phyloP scores from a whole-genome alignment of 2,113 vertebrate genomes.

The Apodemus sylvaticus region DNA sequence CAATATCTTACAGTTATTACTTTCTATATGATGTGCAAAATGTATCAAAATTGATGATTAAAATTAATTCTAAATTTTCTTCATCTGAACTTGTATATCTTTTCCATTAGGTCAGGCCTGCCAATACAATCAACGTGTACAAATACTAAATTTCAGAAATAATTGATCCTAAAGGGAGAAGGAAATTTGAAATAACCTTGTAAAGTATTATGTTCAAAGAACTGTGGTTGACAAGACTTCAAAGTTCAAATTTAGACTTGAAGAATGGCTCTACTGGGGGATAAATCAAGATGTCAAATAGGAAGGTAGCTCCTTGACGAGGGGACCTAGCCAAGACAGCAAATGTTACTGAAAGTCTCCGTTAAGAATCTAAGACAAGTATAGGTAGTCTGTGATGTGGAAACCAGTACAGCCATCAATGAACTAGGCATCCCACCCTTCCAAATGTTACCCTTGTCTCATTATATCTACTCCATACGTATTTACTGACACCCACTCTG shows the following conservation, averaged over 20 bases:
- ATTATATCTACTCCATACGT: not conserved
- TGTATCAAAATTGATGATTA: not conserved
- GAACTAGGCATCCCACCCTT: not conserved
- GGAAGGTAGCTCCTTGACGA: not conserved
- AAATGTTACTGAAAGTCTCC: not conserved
- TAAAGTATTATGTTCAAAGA: not conserved
- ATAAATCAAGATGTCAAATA: not conserved
- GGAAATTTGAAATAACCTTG: not conserved
- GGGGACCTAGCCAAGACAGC: not conserved
- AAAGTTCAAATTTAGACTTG: not conserved
- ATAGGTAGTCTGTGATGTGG: not conserved
- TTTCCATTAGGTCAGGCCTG: not conserved
- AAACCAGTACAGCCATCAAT: not conserved
- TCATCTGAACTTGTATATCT: not conserved
- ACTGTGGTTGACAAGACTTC: not conserved
- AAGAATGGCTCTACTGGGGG: not conserved
- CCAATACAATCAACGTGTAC: not conserved
- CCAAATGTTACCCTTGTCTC: not conserved
- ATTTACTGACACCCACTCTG: not conserved
- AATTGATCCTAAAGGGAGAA: not conserved
- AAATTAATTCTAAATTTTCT: slow-evolving; percentile 17
- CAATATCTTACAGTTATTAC: not conserved
- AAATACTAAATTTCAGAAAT: not conserved
- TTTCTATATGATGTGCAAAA: not conserved
- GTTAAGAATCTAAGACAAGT: not conserved